Base-by-base conservation (phyloP, 2,797 vertebrate species). In the Pelochelys cantorii region DNA sequence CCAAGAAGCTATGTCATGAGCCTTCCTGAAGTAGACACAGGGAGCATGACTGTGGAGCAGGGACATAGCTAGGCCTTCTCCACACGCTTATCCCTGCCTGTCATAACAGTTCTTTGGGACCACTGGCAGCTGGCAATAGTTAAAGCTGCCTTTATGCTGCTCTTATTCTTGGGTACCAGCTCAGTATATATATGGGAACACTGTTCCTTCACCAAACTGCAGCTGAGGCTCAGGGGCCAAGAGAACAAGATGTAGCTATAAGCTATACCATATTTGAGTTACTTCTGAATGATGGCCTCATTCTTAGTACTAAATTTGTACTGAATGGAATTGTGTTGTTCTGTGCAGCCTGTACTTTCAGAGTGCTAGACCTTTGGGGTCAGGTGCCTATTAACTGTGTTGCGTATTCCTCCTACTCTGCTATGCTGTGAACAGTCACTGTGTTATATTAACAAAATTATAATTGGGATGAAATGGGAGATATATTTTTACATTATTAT, bases 381-480 rank as follows among this genome's bases (percentile, higher is more conserved):
- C 12, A n/a, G 25, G n/a, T 15, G 13, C 27, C 22, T 75, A 74
- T 4, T 11, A 29, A 59, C 53, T 37, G 27, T 37, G 59, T 48
- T 81, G 18, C 1, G 22, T 15, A 78, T 37, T 83, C n/a, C 59
- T 89, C 80, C 34, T 86, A 14, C 77, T 87, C 52, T 75, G 57
- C 13, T 93, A 42, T 11, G 2, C n/a, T 87, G 13, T 60, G 52
- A 88, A 56, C 68, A 14, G 2, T 37, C 88, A 52, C 37, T 81
- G 27, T 62, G 55, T 60, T 90, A 81, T 74, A 18, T 20, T 92
- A 92, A 92, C 2, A 95, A 84, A 85, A 90, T 29, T 84, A 75
- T 52, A 84, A 83, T 18, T 29, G 1, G 87, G 60, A 59, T 52
- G 0, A 90, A 87, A 25, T 85, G 11, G 11, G 74, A 7, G 22